These are phyloP conservation scores for Dasypus novemcinctus DNA, from an alignment of 2,113 vertebrate genomes.

Conservation along the genomic window DNA sequence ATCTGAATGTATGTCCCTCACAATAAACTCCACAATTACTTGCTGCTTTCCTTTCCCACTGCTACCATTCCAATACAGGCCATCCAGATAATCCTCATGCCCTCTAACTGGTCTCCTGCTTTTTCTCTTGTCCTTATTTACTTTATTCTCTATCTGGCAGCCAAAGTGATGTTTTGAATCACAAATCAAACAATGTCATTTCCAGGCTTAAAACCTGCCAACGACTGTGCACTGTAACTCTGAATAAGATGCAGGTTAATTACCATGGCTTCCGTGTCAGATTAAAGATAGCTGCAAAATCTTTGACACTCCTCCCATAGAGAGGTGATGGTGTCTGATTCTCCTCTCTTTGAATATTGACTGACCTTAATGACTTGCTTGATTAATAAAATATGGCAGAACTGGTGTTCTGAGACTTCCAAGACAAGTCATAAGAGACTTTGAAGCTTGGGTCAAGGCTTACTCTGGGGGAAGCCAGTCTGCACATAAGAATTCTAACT, in stretches of 20 bases:
- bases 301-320: neutral
- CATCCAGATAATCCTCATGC: neutral
- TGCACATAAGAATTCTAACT: neutral
- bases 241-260: neutral
- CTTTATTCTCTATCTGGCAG: neutral
- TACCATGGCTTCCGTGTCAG: neutral
- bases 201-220: neutral
- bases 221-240: accelerated
- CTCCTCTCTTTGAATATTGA: neutral
- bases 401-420: neutral
- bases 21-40: neutral
- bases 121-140: neutral
- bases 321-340: neutral
- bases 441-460: neutral
- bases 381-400: neutral
- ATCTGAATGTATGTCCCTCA: neutral
- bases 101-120: neutral
- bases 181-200: neutral
- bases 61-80: neutral
- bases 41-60: no score
- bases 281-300: neutral
- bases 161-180: neutral
- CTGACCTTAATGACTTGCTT: neutral
- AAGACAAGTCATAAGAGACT: neutral
- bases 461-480: neutral